These are phyloP conservation scores for Drosophila willistoni DNA, from an alignment of 1,140 invertebrate species.

Conservation along the genomic window DNA sequence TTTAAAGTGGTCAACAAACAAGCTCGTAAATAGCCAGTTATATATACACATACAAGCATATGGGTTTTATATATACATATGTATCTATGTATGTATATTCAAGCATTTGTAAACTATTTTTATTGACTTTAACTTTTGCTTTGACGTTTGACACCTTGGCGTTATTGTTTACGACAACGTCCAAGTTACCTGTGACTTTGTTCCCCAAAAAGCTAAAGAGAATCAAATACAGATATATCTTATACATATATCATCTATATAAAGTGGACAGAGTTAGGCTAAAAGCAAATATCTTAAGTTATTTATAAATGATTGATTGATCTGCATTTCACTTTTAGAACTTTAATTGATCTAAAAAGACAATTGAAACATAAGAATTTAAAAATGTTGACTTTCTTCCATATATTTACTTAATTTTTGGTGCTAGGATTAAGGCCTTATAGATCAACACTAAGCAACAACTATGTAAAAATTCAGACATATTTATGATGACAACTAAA, in stretches of 20 bases:
- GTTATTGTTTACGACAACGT: constrained; percentile 64
- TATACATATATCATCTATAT: neutral
- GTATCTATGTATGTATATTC: neutral
- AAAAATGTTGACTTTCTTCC: no score
- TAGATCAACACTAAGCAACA: no score
- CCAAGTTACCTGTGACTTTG: constrained; percentile 27
- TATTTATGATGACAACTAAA: no score
- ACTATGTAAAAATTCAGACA: no score
- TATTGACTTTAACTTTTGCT: constrained; percentile 75
- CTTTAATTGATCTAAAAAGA: no score
- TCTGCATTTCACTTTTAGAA: no score
- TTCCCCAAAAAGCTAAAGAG: neutral
- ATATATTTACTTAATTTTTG: no score
- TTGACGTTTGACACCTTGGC: constrained; percentile 75
- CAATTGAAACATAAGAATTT: no score
- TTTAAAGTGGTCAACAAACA: constrained; percentile 74
- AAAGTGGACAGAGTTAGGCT: no score
- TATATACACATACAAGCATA: constrained; percentile 11
- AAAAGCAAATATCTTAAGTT: no score
- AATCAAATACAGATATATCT: constrained; percentile 1
- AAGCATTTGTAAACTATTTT: constrained; percentile 60
- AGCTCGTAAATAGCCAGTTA: constrained; percentile 66
- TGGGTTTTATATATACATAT: constrained; percentile 21
- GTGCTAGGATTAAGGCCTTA: no score
- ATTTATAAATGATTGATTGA: no score